Percentiles rank a stretch among this genome's conserved stretches.
These are phyloP conservation scores for Chrysina gloriosa DNA, from an alignment of 2,888 invertebrate species.

Conservation along the genomic window DNA sequence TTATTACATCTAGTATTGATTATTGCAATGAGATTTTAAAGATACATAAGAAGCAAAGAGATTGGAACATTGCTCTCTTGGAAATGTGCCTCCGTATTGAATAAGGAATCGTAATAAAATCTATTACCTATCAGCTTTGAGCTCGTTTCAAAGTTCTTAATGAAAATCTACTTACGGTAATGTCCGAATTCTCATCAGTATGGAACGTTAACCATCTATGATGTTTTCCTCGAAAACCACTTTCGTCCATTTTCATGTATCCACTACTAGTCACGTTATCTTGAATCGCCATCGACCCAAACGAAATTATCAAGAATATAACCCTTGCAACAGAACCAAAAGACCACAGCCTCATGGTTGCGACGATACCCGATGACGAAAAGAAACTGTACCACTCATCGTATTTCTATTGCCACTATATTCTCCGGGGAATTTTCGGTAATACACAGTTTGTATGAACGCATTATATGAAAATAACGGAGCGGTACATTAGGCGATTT, in stretches of 20 bases:
- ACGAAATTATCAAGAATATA: background rate
- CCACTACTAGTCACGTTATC: conserved; percentile 30
- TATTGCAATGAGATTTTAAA: too few species aligned
- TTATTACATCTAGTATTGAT: too few species aligned
- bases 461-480: conserved; percentile 37
- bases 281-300: conserved; percentile 43
- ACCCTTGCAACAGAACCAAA: conserved; percentile 2
- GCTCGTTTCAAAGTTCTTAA: too few species aligned
- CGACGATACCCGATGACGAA: background rate
- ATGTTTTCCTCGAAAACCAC: conserved; percentile 46
- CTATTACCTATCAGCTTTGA: too few species aligned
- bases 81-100: too few species aligned
- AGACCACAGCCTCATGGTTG: background rate
- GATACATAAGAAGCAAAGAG: too few species aligned
- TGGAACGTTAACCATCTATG: conserved; percentile 70
- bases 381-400: conserved; percentile 2
- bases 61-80: too few species aligned
- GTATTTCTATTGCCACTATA: conserved; percentile 1
- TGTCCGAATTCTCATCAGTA: conserved; percentile 66
- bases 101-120: too few species aligned
- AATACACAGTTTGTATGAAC: conserved; percentile 21
- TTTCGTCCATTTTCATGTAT: conserved; percentile 19
- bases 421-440: background rate
- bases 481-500: conserved; percentile 35
- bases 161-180: conserved; percentile 70